Conservation (phyloP, 1,140 invertebrate species). For the Calosoma granatense region DNA sequence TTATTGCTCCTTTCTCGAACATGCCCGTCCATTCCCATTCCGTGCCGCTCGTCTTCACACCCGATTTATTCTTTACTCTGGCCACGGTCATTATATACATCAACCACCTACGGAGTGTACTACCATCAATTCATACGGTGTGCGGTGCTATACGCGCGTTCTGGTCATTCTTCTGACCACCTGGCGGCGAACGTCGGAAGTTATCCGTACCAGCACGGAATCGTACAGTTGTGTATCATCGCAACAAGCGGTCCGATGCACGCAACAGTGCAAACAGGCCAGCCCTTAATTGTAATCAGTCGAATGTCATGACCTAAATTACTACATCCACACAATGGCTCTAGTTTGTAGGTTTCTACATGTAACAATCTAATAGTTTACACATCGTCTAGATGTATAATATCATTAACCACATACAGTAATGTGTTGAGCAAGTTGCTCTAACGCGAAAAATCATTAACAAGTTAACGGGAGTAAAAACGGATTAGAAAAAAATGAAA, state of each 20-base stretch:
- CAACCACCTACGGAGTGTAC: neutral
- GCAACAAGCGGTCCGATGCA: no score
- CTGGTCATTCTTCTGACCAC: neutral
- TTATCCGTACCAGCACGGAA: neutral
- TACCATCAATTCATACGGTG: neutral
- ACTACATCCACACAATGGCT: no score
- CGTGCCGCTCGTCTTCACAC: neutral
- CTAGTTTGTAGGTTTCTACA: no score
- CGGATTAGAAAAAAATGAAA: no score
- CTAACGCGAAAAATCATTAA: no score
- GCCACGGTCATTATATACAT: neutral
- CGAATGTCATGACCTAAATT: no score
- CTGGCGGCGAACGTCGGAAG: neutral
- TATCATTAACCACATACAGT: no score
- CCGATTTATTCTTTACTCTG: neutral
- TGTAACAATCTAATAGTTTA: no score
- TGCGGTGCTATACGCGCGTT: neutral
- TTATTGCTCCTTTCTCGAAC: constrained; percentile 24
- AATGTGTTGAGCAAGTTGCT: no score
- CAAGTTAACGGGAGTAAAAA: no score
- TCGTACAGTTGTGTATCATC: neutral
- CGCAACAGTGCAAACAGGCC: neutral
- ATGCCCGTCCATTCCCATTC: neutral
- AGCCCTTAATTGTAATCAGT: no score
- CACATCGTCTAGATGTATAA: no score